A percentile compares a stretch with the other conserved stretches of the same genome.
Evolutionary conservation across 1,140 invertebrate species (phyloP).

Genomic region (Triops cancriformis): DNA sequence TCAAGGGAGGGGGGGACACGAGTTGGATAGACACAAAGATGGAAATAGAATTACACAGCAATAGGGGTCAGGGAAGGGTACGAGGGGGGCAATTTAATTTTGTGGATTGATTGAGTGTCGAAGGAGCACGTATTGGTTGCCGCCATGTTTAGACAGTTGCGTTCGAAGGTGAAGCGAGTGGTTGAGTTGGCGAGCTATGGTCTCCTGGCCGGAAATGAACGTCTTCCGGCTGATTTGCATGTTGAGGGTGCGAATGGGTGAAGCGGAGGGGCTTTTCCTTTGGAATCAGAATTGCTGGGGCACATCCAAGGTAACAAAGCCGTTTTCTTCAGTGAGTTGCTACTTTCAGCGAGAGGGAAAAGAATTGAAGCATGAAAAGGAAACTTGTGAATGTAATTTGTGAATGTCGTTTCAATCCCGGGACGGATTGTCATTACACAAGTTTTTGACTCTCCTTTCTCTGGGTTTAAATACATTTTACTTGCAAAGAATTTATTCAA

Average conservation of each 20-base stretch:
- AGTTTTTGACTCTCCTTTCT: neutral
- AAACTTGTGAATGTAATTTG: neutral
- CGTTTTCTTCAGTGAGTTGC: neutral
- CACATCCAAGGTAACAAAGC: neutral
- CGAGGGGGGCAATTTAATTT: too few relatives aligned
- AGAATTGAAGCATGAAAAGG: neutral
- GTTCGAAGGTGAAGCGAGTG: neutral
- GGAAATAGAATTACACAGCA: too few relatives aligned
- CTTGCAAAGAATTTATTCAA: too few relatives aligned
- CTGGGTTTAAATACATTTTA: neutral
- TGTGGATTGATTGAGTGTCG: too few relatives aligned
- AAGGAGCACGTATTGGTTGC: too few relatives aligned
- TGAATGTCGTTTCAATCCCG: neutral
- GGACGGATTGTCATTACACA: neutral
- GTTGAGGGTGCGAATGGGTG: neutral
- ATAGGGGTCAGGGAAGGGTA: too few relatives aligned
- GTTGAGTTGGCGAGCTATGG: neutral
- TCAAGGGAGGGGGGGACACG: too few relatives aligned
- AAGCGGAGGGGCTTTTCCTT: neutral
- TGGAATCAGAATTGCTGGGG: neutral
- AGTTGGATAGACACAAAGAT: too few relatives aligned
- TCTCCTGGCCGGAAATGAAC: neutral
- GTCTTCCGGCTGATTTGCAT: neutral
- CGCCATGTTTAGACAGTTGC: too few relatives aligned
- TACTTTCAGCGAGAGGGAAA: neutral